Conservation (phyloP, 2,113 vertebrate species). For the Equus przewalskii region DNA sequence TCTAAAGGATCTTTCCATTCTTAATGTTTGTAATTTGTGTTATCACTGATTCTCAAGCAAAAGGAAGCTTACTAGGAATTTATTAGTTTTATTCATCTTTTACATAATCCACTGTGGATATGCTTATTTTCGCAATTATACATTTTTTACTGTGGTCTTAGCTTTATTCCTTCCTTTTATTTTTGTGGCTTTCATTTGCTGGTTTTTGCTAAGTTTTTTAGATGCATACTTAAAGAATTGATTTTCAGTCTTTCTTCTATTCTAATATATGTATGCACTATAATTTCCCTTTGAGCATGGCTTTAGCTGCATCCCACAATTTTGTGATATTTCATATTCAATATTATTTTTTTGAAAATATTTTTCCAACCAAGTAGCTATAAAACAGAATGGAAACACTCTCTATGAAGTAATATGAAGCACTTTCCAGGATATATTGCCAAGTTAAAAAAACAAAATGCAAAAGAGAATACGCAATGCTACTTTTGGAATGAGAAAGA, state of each 20-base stretch:
- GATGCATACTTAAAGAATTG: not conserved
- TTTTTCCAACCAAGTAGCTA: not conserved
- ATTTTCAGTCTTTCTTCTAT: not conserved
- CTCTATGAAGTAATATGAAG: constrained; percentile 12
- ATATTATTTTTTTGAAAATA: constrained; percentile 5
- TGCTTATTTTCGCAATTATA: not conserved
- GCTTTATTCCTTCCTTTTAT: not conserved
- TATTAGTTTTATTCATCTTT: not conserved
- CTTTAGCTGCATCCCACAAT: not conserved
- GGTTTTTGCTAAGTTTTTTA: not conserved
- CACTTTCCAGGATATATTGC: not conserved
- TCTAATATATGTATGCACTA: not conserved
- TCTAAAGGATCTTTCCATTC: not conserved
- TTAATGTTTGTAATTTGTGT: not conserved
- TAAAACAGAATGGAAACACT: not conserved
- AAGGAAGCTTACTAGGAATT: not conserved
- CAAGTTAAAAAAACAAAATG: constrained; percentile 31
- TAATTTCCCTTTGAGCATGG: not conserved
- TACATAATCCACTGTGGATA: not conserved
- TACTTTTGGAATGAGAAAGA: constrained; percentile 16
- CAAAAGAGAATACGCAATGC: not conserved
- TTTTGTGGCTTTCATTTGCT: not conserved
- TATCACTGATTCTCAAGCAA: not conserved
- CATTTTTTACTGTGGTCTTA: not conserved
- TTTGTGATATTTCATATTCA: constrained; percentile 20